A percentile compares a stretch with the other conserved stretches of the same genome.
phyloP scores from a whole-genome alignment of 2,888 invertebrate genomes.

The Cremastinae sp. region DNA sequence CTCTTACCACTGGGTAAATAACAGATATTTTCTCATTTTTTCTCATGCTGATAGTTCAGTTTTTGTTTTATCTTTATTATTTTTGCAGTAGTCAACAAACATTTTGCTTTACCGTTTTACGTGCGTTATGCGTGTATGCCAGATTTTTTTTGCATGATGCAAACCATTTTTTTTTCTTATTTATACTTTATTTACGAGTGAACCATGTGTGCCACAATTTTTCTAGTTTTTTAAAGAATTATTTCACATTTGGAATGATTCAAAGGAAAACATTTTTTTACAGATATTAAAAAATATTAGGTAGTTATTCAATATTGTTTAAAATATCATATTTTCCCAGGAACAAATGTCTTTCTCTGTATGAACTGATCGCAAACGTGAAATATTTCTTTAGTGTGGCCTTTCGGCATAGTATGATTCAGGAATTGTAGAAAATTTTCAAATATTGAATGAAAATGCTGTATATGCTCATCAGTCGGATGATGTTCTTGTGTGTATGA shows the following conservation, averaged over 20 bases:
- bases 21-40: conserved; percentile 73
- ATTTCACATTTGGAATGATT: no score
- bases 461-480: conserved; percentile 42
- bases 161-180: conserved; percentile 38
- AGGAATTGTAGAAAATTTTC: conserved; percentile 30
- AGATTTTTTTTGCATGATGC: conserved; percentile 44
- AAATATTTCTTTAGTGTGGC: conserved; percentile 15
- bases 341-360: no score
- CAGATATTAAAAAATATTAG: no score
- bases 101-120: conserved; percentile 76
- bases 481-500: conserved; percentile 36
- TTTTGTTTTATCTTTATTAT: conserved; percentile 60
- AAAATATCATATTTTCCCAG: no score
- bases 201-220: no score
- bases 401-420: conserved; percentile 18
- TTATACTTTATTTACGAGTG: conserved; percentile 34
- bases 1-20: conserved; percentile 89
- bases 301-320: no score
- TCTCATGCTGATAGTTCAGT: conserved; percentile 69
- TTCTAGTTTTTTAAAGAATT: conserved; percentile 17
- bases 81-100: conserved; percentile 64
- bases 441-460: conserved; percentile 28
- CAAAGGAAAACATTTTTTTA: no score
- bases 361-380: not conserved
- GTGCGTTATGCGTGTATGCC: conserved; percentile 73